Conservation (phyloP, 30 jellyfish, hydroid and myxozoan species). For the Aurelia aurita region DNA sequence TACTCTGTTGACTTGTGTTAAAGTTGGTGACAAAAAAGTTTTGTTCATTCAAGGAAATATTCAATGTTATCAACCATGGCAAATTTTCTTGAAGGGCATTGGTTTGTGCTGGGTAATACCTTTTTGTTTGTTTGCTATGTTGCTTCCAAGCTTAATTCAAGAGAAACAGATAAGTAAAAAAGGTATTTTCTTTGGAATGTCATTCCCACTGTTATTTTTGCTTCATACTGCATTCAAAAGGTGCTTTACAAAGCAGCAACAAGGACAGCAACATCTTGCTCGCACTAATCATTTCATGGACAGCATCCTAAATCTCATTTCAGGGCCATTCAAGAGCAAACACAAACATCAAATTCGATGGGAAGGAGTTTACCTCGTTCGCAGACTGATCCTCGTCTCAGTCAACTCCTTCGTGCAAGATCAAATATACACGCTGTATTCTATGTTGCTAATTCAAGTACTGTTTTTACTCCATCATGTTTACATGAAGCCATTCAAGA, state of each 20-base stretch:
- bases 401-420: neutral
- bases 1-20: slow-evolving; percentile 26
- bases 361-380: slow-evolving; percentile 55
- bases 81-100: slow-evolving; percentile 7
- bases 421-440: neutral
- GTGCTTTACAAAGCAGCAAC: neutral
- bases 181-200: slow-evolving; percentile 15
- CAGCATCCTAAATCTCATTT: neutral
- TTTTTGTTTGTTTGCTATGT: slow-evolving; percentile 16
- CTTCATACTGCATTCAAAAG: neutral
- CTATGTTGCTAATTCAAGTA: slow-evolving; percentile 16
- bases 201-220: slow-evolving; percentile 28
- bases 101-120: slow-evolving; percentile 40
- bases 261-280: neutral
- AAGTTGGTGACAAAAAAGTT: neutral
- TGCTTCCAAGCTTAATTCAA: slow-evolving; percentile 14
- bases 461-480: slow-evolving; percentile 54
- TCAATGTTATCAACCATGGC: slow-evolving; percentile 54
- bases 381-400: slow-evolving; percentile 37
- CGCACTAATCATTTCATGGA: neutral
- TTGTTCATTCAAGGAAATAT: slow-evolving; percentile 60
- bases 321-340: slow-evolving; percentile 27
- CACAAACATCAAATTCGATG: slow-evolving; percentile 3
- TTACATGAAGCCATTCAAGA: slow-evolving; percentile 38
- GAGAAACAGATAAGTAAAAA: slow-evolving; percentile 1